Evolutionary conservation across 2,888 invertebrate species (phyloP).

Genomic region (Drosophila cognata): DNA sequence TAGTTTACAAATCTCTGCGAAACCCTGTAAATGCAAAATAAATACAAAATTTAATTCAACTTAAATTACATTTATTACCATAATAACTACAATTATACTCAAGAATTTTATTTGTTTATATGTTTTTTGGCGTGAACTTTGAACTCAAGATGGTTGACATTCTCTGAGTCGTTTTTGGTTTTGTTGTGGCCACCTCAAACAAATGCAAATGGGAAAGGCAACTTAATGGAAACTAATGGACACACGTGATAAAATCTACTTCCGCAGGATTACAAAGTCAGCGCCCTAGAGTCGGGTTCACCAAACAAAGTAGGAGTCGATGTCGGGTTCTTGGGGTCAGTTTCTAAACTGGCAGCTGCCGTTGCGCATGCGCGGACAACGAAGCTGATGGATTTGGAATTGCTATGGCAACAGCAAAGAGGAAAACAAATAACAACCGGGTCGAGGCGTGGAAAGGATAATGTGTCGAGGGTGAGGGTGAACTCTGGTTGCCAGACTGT

Average conservation of each 20-base stretch:
- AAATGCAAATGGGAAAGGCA: conserved; percentile 39
- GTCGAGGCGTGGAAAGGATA: conserved; percentile 53
- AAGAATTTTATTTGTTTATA: neutral
- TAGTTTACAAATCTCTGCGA: neutral
- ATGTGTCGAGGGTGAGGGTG: conserved; percentile 14
- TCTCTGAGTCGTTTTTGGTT: conserved; percentile 11
- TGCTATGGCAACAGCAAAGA: conserved; percentile 42
- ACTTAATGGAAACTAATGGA: conserved; percentile 68
- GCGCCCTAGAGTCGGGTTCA: conserved; percentile 29
- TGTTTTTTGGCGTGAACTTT: conserved; percentile 29
- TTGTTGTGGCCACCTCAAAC: conserved; percentile 40
- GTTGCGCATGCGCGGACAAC: conserved; percentile 77
- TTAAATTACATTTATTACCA: neutral
- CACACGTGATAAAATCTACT: conserved; percentile 73
- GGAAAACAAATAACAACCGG: conserved; percentile 12
- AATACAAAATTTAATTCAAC: neutral
- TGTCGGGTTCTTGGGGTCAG: conserved; percentile 10
- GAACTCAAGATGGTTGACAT: conserved; percentile 13
- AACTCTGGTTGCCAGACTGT: conserved; percentile 37
- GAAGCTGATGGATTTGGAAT: conserved; percentile 61
- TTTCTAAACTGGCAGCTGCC: conserved; percentile 50
- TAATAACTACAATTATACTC: neutral
- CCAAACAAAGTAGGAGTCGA: conserved; percentile 3
- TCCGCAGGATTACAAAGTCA: conserved; percentile 74
- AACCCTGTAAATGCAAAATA: neutral